Evolutionary conservation across 2,888 invertebrate species (phyloP).

Genomic region (Plebejus argus): DNA sequence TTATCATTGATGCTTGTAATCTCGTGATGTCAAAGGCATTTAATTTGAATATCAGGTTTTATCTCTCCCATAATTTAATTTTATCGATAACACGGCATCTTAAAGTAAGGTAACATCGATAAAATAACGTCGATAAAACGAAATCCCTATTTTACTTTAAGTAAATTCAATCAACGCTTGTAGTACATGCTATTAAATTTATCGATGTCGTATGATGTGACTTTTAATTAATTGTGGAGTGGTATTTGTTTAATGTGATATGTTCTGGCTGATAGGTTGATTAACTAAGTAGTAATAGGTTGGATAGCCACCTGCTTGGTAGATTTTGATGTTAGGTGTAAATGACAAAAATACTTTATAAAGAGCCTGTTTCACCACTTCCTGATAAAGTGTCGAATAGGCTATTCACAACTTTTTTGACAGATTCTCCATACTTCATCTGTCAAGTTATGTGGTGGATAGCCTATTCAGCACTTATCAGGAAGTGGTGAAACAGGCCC

Average conservation of each 20-base stretch:
- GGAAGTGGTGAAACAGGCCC: no score
- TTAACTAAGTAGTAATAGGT: not conserved
- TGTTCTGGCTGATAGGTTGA: not conserved
- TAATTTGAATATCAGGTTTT: constrained; percentile 79
- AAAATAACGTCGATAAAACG: constrained; percentile 44
- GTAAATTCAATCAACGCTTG: constrained; percentile 31
- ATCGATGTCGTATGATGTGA: constrained; percentile 24
- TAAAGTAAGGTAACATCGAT: constrained; percentile 48
- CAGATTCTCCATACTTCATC: no score
- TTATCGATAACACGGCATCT: constrained; percentile 72
- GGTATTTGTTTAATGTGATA: constrained; percentile 23
- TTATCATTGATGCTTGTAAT: constrained; percentile 74
- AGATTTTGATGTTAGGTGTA: not conserved
- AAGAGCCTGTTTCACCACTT: no score
- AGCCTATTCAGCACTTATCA: no score
- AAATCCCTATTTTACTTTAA: constrained; percentile 39
- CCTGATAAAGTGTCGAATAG: no score
- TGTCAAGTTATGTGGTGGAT: no score
- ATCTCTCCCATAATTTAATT: constrained; percentile 71
- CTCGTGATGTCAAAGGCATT: constrained; percentile 79
- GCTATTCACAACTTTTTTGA: no score
- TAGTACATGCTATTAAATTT: constrained; percentile 26
- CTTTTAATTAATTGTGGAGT: constrained; percentile 20
- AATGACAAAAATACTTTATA: no score
- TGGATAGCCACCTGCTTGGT: not conserved